These are phyloP conservation scores for Piaya cayana DNA, from an alignment of 2,113 vertebrate species.

Conservation along the genomic window DNA sequence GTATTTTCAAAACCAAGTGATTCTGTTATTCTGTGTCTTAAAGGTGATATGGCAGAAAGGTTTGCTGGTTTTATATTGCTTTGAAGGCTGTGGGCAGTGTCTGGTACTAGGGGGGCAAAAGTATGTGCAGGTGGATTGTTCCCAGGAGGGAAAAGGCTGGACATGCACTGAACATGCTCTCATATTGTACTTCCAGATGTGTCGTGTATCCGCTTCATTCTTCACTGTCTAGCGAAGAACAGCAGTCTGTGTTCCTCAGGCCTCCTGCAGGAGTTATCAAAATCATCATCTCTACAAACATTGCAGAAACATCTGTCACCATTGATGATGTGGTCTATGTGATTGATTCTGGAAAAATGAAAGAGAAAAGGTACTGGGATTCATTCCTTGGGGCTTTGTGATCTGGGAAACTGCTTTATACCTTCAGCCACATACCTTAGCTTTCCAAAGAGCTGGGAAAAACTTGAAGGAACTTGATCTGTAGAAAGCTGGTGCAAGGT, in stretches of 20 bases:
- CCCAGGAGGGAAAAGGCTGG: neutral
- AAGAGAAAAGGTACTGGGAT: conserved; percentile 89
- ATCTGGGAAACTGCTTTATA: neutral
- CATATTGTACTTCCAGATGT: conserved; percentile 79
- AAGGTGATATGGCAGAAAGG: neutral
- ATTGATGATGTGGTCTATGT: conserved; percentile 97
- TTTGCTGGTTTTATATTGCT: neutral
- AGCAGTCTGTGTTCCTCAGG: conserved; percentile 91
- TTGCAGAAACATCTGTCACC: conserved; percentile 96
- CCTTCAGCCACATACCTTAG: neutral
- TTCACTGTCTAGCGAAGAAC: conserved; percentile 92
- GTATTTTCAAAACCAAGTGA: neutral
- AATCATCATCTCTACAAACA: conserved; percentile 98
- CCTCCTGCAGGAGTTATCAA: conserved; percentile 88
- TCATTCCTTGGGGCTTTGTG: neutral
- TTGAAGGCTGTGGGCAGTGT: neutral
- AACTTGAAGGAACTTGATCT: neutral
- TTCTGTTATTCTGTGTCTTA: neutral
- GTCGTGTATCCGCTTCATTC: conserved; percentile 94
- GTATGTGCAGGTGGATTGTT: neutral
- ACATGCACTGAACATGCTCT: neutral
- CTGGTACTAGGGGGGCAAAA: neutral
- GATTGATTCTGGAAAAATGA: conserved; percentile 97
- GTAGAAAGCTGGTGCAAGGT: neutral
- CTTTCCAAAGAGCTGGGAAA: neutral